Evolutionary conservation across 2,797 vertebrate genomes (phyloP).

Genomic region (Synaphobranchus kaupii): DNA sequence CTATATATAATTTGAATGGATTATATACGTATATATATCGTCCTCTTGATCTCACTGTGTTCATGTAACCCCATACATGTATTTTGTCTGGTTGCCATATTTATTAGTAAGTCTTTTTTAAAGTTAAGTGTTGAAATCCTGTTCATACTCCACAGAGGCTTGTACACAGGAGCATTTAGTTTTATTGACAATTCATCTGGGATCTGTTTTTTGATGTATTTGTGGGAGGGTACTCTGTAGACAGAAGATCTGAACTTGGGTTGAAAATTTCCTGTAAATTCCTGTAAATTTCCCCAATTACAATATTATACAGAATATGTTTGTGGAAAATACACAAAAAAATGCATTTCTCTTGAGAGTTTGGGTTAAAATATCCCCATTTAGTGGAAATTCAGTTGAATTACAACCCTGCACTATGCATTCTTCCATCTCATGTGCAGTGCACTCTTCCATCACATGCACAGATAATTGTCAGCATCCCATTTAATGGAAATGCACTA

Average conservation of each 20-base stretch:
- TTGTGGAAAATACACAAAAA: no score
- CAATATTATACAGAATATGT: no score
- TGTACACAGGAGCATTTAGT: not conserved
- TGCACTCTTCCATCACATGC: no score
- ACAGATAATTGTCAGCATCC: no score
- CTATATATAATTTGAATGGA: not conserved
- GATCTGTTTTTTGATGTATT: not conserved
- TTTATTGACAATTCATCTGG: not conserved
- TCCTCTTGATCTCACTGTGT: not conserved
- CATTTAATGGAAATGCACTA: no score
- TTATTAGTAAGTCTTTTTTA: not conserved
- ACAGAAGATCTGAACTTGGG: not conserved
- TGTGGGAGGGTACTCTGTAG: not conserved
- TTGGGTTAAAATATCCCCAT: no score
- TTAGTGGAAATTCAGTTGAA: no score
- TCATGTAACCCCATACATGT: not conserved
- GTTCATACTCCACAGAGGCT: not conserved
- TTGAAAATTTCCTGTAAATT: no score
- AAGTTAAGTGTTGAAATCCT: not conserved
- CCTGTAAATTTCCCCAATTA: no score
- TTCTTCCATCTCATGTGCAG: no score
- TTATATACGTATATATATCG: not conserved
- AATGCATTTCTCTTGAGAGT: no score
- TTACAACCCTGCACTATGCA: no score
- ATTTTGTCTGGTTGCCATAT: not conserved